Base-by-base conservation (phyloP, 2,888 invertebrate genomes). In the Venusia cambrica region DNA sequence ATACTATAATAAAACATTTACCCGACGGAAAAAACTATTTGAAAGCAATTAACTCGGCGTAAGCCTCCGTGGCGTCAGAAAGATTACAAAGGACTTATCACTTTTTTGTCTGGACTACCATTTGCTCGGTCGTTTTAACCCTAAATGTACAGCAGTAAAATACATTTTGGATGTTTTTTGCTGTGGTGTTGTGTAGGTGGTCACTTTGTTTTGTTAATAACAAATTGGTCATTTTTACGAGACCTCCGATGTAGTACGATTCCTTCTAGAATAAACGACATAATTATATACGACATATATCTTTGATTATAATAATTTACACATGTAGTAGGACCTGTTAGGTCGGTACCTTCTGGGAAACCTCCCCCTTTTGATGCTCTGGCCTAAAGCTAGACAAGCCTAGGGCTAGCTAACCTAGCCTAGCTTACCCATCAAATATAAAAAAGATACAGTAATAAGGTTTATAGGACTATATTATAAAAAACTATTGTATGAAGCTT, bases 81-180 rank as follows among this genome's bases (percentile, higher is more conserved):
- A 74, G 80, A 83, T 85, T 81, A 84, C 81, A 81, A 78, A 72
- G 73, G 77, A 79, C 73, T 80, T 84, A 83, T 79, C 79, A 76
- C 74, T 71, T 76, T 80, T 80, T 77, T 76, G 65, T 69, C 42
- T 35, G 35, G 48, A 33, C 38, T 37, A 36, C 13, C 29, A 13
- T 21, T 22, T 26, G 38, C 31, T 38, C 26, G 19, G 19, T 13
- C 20, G 45, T 44, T 47, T 45, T 38, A 56, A 51, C 53, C 54
- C 45, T 65, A 57, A 51, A 38, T 29, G 16, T 10, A 33, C 43
- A 25, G 34, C 8, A 18, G 48, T 58, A 64, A 50, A 55, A 57
- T 53, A 35, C 37, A 41, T 53, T 56, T 70, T 18, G 11, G 45
- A 38, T 34, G 8, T 20, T 24, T 19, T 15, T 15, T 9, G 15